These are phyloP conservation scores for Mormyrops attenuatus DNA, from an alignment of 2,797 vertebrate genomes.

Conservation along the genomic window DNA sequence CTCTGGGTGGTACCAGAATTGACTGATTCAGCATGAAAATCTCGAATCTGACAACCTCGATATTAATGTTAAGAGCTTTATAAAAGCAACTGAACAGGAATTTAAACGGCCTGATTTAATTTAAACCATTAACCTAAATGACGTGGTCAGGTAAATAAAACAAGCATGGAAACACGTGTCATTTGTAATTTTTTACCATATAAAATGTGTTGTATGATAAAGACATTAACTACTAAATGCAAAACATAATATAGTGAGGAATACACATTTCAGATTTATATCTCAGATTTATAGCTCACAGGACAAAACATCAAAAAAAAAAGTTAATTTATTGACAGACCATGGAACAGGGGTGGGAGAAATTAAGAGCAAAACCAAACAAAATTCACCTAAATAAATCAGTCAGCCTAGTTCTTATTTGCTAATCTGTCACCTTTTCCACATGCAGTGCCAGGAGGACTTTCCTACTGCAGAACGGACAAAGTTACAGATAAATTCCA, in stretches of 20 bases:
- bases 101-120: background rate
- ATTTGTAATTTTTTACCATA: background rate
- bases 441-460: constrained; percentile 62
- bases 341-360: constrained; percentile 18
- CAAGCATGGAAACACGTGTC: background rate
- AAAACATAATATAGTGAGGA: background rate
- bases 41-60: background rate
- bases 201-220: background rate
- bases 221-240: background rate
- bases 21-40: background rate
- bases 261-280: background rate
- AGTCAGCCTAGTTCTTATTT: constrained; percentile 56
- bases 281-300: constrained; percentile 7
- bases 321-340: constrained; percentile 67
- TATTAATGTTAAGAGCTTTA: background rate
- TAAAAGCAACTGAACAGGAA: background rate
- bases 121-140: background rate
- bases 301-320: constrained; percentile 49
- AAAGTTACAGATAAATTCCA: constrained; percentile 51
- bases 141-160: background rate
- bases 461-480: constrained; percentile 40
- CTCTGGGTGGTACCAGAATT: background rate
- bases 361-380: constrained; percentile 56
- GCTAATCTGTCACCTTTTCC: constrained; percentile 56
- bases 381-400: constrained; percentile 68